These are phyloP conservation scores for Rhincodon typus DNA, from an alignment of 2,797 vertebrate species.

Conservation along the genomic window DNA sequence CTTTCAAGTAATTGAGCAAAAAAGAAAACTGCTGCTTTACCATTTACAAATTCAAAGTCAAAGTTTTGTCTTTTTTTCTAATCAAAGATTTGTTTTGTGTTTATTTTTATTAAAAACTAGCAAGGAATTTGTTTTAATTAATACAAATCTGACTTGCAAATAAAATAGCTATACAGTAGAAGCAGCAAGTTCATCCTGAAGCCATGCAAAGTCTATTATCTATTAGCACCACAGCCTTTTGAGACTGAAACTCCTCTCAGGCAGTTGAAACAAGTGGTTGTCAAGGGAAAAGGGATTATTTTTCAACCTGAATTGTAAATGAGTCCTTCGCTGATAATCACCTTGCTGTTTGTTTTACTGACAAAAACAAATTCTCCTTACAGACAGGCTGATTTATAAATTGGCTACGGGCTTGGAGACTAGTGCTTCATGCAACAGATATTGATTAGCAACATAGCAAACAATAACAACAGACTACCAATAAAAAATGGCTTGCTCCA, in stretches of 20 bases:
- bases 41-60: neutral
- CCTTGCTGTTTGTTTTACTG: constrained; percentile 1
- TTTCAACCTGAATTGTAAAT: constrained; percentile 25
- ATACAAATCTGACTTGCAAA: neutral
- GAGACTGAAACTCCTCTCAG: neutral
- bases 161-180: neutral
- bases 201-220: constrained; percentile 2
- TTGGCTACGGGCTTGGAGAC: neutral
- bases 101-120: neutral
- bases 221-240: neutral
- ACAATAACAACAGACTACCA: neutral
- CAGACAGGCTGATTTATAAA: constrained; percentile 12
- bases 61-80: constrained; percentile 16
- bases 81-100: neutral
- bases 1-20: neutral
- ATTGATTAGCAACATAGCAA: neutral
- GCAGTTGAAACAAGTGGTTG: constrained; percentile 24
- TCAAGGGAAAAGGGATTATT: constrained; percentile 13
- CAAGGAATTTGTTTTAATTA: constrained; percentile 30
- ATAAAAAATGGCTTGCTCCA: neutral
- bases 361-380: neutral
- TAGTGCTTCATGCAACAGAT: neutral
- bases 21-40: too few species aligned
- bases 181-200: constrained; percentile 19
- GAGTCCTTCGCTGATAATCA: constrained; percentile 26